Base-by-base conservation (phyloP, 2,888 invertebrate genomes). In the Harmothoe impar region DNA sequence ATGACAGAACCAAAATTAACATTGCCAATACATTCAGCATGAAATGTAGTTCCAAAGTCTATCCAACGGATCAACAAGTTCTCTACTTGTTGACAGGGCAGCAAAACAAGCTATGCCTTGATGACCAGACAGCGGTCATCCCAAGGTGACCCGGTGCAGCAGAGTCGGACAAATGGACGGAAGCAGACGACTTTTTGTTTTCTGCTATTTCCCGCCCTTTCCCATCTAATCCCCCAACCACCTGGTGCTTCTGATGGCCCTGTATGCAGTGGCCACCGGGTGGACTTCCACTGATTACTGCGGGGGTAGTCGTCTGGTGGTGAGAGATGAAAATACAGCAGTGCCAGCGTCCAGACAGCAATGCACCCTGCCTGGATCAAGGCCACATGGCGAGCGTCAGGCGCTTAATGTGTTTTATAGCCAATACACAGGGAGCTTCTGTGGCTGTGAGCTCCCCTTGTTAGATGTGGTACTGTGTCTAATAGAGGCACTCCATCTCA, bases 121-220 rank as follows among this genome's bases (percentile, higher is more conserved):
- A 43, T 43, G 43, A 43, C 43, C 43, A 43, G 43, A 43, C 43
- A 43, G 43, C 43, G 43, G 43, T 43, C 43, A 43, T 7, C 3
- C 43, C 43, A 43, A 43, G 43, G 43, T 43, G 43, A 43, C 3
- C 23, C 20, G 20, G 62, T n/a, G 62, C 62, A 62, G 62, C 62
- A 7, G 62, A 20, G n/a, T 1, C 23, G 20, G 62, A 5, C 62
- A 62, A 20, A 20, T n/a, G 62, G 62, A 62, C 62, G 62, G n/a
- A 62, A n/a, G 62, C 62, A 62, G 62, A 62, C 7, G 62, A 62
- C 62, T n/a, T n/a, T 62, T 62, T 62, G 23, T 62, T n/a, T 62
- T 62, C 43, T 43, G 43, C 43, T 43, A 43, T 62, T 62, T 20
- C n/a, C n/a, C 23, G 62, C n/a, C n/a, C 62, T 20, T 62, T 62